Evolutionary conservation across 1,140 invertebrate genomes (phyloP), one percentile per base, ranked within the genome.

Genomic region (Bombus pyrosoma): DNA sequence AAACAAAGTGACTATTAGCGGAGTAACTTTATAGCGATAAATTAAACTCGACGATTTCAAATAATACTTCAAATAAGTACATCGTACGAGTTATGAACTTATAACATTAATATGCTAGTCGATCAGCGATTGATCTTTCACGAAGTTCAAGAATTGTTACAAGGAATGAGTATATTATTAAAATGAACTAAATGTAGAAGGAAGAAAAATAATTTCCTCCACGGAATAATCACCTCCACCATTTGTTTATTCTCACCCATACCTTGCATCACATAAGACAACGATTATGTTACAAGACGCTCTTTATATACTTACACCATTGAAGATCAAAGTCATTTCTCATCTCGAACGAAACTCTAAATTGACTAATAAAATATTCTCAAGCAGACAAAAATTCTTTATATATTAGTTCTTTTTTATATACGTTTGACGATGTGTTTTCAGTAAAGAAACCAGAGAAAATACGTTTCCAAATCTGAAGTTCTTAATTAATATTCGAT

Each of bases 21-120:
- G 39, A 72, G 47, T 53, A 47, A 37, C 18, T 62, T 47, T 37
- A 32, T 28, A 86, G 37, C 39, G 25, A 86, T 15, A 66, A 57
- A 81, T 71, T 32, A 41, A 86, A 80, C 78, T 89, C 80, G 71
- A 81, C 72, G 73, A 85, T 85, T 87, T 85, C 69, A 73, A 86
- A 83, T 87, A 85, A 90, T 68, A 83, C 66, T 87, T 69, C 15
- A 86, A 83, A 77, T 90, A 90, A 90, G 89, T 90, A 90, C 89
- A 90, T 83, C 76, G 47, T 84, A 88, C 81, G 77, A 87, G 68
- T 88, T 66, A 37, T 82, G 34, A 90, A 83, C 84, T 86, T 90
- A 86, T 37, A n/a, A 47, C 68, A 86, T 73, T 75, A 79, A 47
- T 41, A 59, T 66, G 37, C 28, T 34, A 79, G 87, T n/a, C 66